A percentile compares a stretch with the other conserved stretches of the same genome.
phyloP scores from a whole-genome alignment of 2,888 invertebrate genomes.

The Smittia sp. region DNA sequence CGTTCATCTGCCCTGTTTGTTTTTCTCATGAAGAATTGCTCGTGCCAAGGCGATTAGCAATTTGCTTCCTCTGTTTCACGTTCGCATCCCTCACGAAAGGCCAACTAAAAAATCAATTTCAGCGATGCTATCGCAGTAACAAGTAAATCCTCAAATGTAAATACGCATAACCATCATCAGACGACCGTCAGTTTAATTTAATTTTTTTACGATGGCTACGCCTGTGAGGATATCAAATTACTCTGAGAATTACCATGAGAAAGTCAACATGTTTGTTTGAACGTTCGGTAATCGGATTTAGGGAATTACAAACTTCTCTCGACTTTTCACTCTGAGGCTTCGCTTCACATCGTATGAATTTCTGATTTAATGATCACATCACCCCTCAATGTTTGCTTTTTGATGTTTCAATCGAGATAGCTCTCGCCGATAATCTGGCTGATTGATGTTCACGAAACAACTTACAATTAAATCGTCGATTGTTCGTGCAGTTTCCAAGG shows the following conservation, averaged over 20 bases:
- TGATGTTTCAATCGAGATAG: conserved; percentile 19
- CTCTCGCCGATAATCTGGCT: background rate
- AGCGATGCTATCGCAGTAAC: background rate
- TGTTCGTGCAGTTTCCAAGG: background rate
- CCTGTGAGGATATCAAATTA: conserved; percentile 26
- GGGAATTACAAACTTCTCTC: background rate
- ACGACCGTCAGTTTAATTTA: conserved; percentile 14
- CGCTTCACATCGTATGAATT: conserved; percentile 19
- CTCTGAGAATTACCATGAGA: conserved; percentile 41
- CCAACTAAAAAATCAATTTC: background rate
- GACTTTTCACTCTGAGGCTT: background rate
- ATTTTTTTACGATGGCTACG: conserved; percentile 13
- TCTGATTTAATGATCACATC: conserved; percentile 2
- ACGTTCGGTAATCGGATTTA: conserved; percentile 38
- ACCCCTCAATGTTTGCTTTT: conserved; percentile 1
- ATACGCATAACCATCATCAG: background rate
- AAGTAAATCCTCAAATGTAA: conserved; percentile 15
- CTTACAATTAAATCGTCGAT: background rate
- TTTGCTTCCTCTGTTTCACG: background rate
- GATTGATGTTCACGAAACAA: conserved; percentile 12
- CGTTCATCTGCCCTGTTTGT: background rate
- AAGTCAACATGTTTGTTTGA: conserved; percentile 38
- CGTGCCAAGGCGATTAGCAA: background rate
- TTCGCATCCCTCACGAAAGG: background rate
- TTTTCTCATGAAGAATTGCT: background rate